A percentile compares a stretch with the other conserved stretches of the same genome.
These are phyloP conservation scores for Pharmacophagus antenor DNA, from an alignment of 2,888 invertebrate species.

Conservation along the genomic window DNA sequence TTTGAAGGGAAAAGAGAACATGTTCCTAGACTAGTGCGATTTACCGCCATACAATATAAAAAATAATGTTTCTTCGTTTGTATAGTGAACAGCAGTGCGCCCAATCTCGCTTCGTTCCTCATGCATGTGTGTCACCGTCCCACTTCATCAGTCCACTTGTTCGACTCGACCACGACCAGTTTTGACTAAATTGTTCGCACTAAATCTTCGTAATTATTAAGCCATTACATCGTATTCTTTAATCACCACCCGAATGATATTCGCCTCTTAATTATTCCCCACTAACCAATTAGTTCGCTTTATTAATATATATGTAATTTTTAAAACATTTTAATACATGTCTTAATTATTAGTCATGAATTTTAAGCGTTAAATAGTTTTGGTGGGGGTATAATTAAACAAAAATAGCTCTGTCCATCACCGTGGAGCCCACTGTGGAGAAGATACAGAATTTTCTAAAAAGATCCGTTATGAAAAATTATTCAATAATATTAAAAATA, in stretches of 20 bases:
- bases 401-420: background rate
- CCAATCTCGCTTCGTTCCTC: conserved; percentile 28
- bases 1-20: no score
- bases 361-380: no score
- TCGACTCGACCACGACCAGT: conserved; percentile 59
- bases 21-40: no score
- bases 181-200: conserved; percentile 10
- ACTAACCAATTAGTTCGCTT: background rate
- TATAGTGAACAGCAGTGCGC: conserved; percentile 12
- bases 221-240: background rate
- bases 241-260: background rate
- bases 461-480: background rate
- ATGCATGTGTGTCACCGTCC: conserved; percentile 51
- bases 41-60: background rate
- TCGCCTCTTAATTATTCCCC: background rate
- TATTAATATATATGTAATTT: background rate
- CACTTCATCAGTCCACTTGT: conserved; percentile 51
- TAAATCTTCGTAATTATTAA: conserved; percentile 17
- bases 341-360: background rate
- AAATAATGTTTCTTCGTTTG: background rate
- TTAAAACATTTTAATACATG: no score
- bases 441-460: background rate
- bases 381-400: background rate
- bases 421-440: background rate
- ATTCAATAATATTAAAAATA: background rate